These are phyloP conservation scores for Clunio marinus DNA, from an alignment of 2,888 invertebrate genomes.

Conservation along the genomic window DNA sequence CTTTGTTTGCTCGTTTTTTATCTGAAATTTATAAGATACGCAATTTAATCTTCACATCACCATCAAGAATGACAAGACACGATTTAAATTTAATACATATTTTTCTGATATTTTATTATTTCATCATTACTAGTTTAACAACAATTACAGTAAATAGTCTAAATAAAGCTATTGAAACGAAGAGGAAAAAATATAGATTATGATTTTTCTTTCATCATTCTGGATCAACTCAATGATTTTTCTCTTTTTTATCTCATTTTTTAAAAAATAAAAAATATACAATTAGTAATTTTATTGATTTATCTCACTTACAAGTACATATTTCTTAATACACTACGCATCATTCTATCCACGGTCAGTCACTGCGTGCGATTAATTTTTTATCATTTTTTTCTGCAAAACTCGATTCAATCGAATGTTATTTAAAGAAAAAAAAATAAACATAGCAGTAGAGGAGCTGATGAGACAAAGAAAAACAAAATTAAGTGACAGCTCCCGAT, in stretches of 20 bases:
- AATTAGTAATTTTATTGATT: slow-evolving; percentile 28
- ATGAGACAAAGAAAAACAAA: not conserved
- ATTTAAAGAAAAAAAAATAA: not conserved
- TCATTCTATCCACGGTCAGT: slow-evolving; percentile 18
- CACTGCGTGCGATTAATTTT: slow-evolving; percentile 32
- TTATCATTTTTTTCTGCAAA: slow-evolving; percentile 3
- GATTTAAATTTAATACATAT: slow-evolving; percentile 35
- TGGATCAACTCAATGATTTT: slow-evolving; percentile 22
- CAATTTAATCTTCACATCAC: no score
- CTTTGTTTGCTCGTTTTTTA: no score
- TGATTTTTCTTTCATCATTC: slow-evolving; percentile 4
- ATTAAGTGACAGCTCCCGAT: not conserved
- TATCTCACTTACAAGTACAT: slow-evolving; percentile 32
- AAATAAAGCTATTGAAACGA: slow-evolving; percentile 36
- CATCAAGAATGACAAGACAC: no score
- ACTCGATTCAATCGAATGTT: slow-evolving; percentile 27
- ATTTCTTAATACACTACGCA: slow-evolving; percentile 15
- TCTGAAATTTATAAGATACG: no score
- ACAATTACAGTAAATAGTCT: slow-evolving; percentile 24
- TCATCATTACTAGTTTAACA: slow-evolving; percentile 20
- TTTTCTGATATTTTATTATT: slow-evolving; percentile 19
- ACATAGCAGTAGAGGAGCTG: not conserved
- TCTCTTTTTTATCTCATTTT: not conserved
- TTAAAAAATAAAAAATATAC: slow-evolving; percentile 26
- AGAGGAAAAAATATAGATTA: slow-evolving; percentile 18